A percentile compares a stretch with the other conserved stretches of the same genome.
Conservation (phyloP, 2,797 vertebrate genomes). For the Rhinichthys osculus region DNA sequence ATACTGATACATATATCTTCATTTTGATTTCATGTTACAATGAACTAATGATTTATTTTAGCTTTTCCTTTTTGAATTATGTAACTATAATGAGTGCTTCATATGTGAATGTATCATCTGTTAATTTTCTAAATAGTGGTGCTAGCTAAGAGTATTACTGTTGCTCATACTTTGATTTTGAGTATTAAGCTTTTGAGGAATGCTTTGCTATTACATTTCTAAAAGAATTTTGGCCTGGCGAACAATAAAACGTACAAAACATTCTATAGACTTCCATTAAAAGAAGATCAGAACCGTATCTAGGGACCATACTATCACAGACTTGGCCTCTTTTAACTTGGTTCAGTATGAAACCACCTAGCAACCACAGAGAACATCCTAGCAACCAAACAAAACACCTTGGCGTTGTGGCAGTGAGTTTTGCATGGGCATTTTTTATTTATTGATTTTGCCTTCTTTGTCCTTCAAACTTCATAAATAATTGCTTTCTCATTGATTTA, state of each 20-base stretch:
- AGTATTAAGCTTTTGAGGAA: background rate
- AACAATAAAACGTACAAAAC: background rate
- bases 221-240: background rate
- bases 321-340: background rate
- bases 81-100: background rate
- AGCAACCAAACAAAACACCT: background rate
- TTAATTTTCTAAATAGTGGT: background rate
- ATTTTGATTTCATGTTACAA: conserved; percentile 32
- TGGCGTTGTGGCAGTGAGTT: background rate
- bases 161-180: background rate
- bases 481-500: conserved; percentile 22
- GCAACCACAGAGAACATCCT: background rate
- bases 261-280: background rate
- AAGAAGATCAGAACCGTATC: background rate
- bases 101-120: background rate
- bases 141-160: background rate
- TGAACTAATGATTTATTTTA: conserved; percentile 4
- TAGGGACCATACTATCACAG: background rate
- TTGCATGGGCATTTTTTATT: background rate
- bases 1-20: background rate
- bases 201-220: background rate
- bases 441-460: conserved; percentile 12
- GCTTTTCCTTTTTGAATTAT: background rate
- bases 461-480: conserved; percentile 24
- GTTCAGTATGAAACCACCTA: background rate